Conservation (phyloP, 2,888 invertebrate species). For the Biston betularia region DNA sequence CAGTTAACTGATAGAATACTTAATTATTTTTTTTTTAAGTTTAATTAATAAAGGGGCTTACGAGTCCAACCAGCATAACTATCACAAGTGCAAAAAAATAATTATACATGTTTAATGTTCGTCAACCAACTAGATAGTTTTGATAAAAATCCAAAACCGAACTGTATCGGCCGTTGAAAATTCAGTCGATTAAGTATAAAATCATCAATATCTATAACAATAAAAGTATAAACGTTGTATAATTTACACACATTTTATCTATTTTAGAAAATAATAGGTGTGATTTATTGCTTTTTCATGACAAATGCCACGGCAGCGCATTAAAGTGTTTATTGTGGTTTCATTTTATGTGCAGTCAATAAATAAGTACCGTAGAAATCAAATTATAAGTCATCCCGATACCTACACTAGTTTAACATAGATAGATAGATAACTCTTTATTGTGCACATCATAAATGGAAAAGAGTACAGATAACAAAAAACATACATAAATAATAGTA, state of each 20-base stretch:
- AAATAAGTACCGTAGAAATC: no score
- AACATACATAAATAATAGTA: no score
- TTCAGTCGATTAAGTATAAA: neutral
- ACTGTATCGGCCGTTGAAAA: neutral
- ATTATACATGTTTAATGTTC: slow-evolving; percentile 47
- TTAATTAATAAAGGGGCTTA: slow-evolving; percentile 39
- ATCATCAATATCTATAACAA: no score
- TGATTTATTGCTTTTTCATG: slow-evolving; percentile 1
- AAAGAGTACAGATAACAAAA: no score
- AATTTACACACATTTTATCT: slow-evolving; percentile 7
- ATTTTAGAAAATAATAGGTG: neutral
- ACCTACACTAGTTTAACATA: no score
- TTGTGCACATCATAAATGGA: no score
- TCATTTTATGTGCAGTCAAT: neutral
- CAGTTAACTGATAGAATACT: no score
- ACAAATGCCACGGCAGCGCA: neutral
- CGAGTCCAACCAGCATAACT: slow-evolving; percentile 51
- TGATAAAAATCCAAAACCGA: neutral
- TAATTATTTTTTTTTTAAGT: no score
- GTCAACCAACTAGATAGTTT: neutral
- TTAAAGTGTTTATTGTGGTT: neutral
- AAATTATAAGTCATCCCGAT: no score
- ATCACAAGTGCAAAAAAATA: slow-evolving; percentile 46
- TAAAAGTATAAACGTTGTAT: neutral
- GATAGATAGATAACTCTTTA: no score